phyloP scores from a whole-genome alignment of 2,113 vertebrate species.

The Megalops atlanticus region DNA sequence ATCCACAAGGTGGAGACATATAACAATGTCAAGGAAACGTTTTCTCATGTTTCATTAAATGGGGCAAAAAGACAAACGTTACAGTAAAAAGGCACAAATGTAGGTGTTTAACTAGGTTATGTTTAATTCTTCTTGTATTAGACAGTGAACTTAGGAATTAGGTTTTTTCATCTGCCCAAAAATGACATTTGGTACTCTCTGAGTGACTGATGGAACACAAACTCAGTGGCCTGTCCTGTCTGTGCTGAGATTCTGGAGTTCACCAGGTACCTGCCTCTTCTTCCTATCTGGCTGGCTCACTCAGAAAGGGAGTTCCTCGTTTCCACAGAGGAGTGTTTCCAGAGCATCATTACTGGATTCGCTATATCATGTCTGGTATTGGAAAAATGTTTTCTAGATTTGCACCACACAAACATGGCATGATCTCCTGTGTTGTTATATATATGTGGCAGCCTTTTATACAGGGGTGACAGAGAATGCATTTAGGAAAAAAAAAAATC shows the following conservation, averaged over 20 bases:
- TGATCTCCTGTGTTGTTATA: neutral
- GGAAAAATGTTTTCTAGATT: neutral
- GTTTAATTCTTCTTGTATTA: too few relatives aligned
- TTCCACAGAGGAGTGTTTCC: neutral
- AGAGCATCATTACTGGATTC: neutral
- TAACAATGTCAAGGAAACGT: neutral
- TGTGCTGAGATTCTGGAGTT: neutral
- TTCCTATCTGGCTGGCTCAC: neutral
- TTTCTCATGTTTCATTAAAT: neutral
- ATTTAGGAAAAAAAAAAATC: too few relatives aligned
- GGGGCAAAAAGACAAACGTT: neutral
- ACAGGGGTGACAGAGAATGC: too few relatives aligned
- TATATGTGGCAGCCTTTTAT: neutral
- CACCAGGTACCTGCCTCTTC: neutral
- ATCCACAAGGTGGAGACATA: conserved; percentile 9
- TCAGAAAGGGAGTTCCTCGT: neutral
- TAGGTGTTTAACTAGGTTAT: too few relatives aligned
- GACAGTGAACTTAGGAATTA: neutral
- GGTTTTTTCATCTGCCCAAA: neutral
- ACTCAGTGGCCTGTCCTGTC: neutral
- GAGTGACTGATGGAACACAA: neutral
- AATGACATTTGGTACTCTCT: too few relatives aligned
- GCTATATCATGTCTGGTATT: neutral
- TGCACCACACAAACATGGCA: neutral
- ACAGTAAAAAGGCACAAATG: neutral